phyloP scores from a whole-genome alignment of 1,140 invertebrate genomes.

The Luehdorfia chinensis region DNA sequence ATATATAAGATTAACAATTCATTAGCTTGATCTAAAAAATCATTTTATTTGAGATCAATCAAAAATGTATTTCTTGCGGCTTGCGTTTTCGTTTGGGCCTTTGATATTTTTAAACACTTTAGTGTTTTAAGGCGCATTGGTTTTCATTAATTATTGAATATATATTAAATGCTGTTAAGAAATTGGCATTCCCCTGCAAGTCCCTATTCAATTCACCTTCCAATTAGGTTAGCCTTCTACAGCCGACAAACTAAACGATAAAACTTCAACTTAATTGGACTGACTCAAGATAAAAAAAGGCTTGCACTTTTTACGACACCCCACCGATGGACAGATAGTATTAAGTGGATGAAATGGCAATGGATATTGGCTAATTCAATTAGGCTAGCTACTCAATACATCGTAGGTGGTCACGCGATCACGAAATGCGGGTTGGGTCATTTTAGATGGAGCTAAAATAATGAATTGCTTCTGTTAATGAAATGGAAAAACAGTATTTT shows the following conservation, averaged over 20 bases:
- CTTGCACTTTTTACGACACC: slow-evolving; percentile 25
- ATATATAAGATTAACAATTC: too few species aligned
- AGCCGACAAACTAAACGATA: slow-evolving; percentile 3
- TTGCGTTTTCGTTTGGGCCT: too few species aligned
- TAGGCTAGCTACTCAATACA: slow-evolving; percentile 19
- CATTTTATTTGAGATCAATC: too few species aligned
- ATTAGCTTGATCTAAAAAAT: too few species aligned
- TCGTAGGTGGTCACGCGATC: slow-evolving; percentile 35
- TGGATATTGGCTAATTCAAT: slow-evolving; percentile 44
- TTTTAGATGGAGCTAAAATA: neutral
- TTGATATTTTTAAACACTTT: too few species aligned
- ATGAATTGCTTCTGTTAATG: slow-evolving; percentile 8
- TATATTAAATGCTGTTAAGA: too few species aligned
- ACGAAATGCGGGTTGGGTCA: neutral
- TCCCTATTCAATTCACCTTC: neutral
- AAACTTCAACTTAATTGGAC: slow-evolving; percentile 15
- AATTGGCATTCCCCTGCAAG: too few species aligned
- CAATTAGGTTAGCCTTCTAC: neutral
- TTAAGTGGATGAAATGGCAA: slow-evolving; percentile 40
- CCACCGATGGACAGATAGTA: slow-evolving; percentile 21
- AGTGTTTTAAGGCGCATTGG: too few species aligned
- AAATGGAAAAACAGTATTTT: neutral
- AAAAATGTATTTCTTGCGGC: too few species aligned
- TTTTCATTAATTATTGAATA: too few species aligned
- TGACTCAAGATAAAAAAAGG: slow-evolving; percentile 14